These are phyloP conservation scores for Mnemiopsis leidyi DNA, from an alignment of 37 sponge, comb jelly and placozoan genomes.

Conservation along the genomic window DNA sequence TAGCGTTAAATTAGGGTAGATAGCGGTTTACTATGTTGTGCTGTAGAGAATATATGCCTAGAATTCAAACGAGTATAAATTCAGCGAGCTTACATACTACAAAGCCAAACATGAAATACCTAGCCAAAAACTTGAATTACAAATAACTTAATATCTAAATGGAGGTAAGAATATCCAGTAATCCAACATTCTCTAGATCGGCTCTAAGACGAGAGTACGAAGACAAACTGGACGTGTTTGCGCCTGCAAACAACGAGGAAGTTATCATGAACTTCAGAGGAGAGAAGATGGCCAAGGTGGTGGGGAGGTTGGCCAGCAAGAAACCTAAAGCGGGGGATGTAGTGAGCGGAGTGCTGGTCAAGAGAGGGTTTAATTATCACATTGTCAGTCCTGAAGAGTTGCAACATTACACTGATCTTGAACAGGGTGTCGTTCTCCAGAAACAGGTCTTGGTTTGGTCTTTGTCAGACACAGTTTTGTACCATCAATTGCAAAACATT, in stretches of 20 bases:
- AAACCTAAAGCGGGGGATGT: conserved; percentile 72
- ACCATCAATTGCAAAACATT: too few relatives aligned
- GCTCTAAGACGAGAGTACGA: conserved; percentile 87
- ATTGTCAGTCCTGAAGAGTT: conserved; percentile 90
- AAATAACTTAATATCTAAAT: too few relatives aligned
- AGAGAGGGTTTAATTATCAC: conserved; percentile 95
- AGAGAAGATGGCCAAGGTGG: conserved; percentile 97
- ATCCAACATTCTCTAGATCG: conserved; percentile 21
- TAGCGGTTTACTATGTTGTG: too few relatives aligned
- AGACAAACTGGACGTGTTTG: conserved; percentile 77
- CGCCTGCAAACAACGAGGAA: conserved; percentile 88
- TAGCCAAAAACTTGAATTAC: too few relatives aligned
- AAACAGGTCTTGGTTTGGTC: too few relatives aligned
- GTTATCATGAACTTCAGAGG: conserved; percentile 93
- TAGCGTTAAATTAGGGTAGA: too few relatives aligned
- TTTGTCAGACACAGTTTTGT: too few relatives aligned
- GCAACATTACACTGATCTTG: conserved; percentile 85
- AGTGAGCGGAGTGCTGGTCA: conserved; percentile 88
- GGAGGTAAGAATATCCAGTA: too few relatives aligned
- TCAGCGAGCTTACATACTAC: too few relatives aligned
- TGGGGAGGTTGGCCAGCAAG: conserved; percentile 80
- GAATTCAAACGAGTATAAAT: too few relatives aligned
- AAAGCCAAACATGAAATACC: too few relatives aligned
- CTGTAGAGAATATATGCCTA: too few relatives aligned
- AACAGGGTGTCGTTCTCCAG: conserved; percentile 80